phyloP scores from a whole-genome alignment of 1,140 invertebrate species.

The Hydropsyche tenuis region DNA sequence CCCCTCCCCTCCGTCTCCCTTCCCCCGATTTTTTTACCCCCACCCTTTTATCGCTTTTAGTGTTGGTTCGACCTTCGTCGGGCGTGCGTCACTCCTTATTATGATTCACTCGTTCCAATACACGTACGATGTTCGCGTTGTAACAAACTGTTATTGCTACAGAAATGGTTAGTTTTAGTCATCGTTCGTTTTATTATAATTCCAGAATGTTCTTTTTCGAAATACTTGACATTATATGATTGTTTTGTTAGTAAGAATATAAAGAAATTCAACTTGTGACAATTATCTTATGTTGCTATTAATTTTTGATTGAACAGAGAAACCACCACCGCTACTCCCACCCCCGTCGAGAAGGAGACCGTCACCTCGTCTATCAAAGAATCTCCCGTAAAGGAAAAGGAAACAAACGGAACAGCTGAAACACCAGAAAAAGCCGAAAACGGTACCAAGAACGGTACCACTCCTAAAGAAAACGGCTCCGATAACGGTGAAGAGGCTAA shows the following conservation, averaged over 20 bases:
- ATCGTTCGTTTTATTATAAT: no score
- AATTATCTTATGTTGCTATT: not conserved
- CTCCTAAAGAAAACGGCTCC: slow-evolving; percentile 54
- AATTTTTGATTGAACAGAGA: slow-evolving; percentile 31
- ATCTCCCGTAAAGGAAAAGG: slow-evolving; percentile 59
- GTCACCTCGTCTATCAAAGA: slow-evolving; percentile 57
- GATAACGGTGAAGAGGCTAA: slow-evolving; percentile 62
- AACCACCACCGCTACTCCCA: slow-evolving; percentile 45
- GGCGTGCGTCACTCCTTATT: slow-evolving; percentile 18
- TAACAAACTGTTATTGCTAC: no score
- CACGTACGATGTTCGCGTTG: no score
- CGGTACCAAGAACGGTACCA: slow-evolving; percentile 49
- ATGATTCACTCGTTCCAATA: slow-evolving; percentile 40
- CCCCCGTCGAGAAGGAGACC: slow-evolving; percentile 42
- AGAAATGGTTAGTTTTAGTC: no score
- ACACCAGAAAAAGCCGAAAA: slow-evolving; percentile 61
- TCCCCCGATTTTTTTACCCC: not conserved
- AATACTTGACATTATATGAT: no score
- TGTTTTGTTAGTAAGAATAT: no score
- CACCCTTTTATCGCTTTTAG: not conserved
- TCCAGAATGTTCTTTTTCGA: no score
- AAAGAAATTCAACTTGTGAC: no score
- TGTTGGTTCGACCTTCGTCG: not conserved
- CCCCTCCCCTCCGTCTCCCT: slow-evolving; percentile 42
- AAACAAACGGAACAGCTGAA: slow-evolving; percentile 66